These are phyloP conservation scores for Kradibia gibbosae DNA, from an alignment of 1,140 invertebrate species.

Conservation along the genomic window DNA sequence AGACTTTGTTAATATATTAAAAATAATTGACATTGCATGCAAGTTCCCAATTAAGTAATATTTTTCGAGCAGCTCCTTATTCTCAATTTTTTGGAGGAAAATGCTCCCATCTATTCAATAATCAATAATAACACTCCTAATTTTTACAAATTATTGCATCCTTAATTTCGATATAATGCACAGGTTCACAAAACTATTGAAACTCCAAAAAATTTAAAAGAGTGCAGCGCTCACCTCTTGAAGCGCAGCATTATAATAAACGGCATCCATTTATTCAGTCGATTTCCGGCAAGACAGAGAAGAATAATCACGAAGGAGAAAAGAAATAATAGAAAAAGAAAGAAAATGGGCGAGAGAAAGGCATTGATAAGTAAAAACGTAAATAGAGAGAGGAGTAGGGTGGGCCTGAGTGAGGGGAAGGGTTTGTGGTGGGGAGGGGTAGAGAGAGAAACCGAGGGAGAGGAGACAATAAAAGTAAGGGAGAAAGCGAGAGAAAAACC, in stretches of 20 bases:
- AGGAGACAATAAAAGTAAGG: background rate
- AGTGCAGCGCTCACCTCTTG: background rate
- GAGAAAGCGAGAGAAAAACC: conserved; percentile 34
- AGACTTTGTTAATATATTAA: too few relatives aligned
- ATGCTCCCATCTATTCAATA: too few relatives aligned
- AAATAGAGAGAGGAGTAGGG: too few relatives aligned
- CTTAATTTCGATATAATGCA: background rate
- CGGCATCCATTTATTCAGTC: conserved; percentile 45
- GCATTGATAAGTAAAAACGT: too few relatives aligned
- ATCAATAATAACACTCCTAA: too few relatives aligned
- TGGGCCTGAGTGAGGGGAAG: background rate
- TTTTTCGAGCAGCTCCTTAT: background rate
- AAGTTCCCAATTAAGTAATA: conserved; percentile 25
- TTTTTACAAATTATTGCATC: background rate
- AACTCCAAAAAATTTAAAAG: background rate
- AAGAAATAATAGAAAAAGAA: background rate
- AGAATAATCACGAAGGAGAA: conserved; percentile 15
- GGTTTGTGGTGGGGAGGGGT: background rate
- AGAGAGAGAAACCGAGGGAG: background rate
- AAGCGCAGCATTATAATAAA: background rate
- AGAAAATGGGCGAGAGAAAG: background rate
- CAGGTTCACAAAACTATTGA: background rate
- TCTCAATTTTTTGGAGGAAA: conserved; percentile 14
- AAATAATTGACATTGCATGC: conserved; percentile 17
- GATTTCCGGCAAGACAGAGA: conserved; percentile 48